Conservation (phyloP, 2,888 invertebrate species). For the Gonocerus acuteangulatus region DNA sequence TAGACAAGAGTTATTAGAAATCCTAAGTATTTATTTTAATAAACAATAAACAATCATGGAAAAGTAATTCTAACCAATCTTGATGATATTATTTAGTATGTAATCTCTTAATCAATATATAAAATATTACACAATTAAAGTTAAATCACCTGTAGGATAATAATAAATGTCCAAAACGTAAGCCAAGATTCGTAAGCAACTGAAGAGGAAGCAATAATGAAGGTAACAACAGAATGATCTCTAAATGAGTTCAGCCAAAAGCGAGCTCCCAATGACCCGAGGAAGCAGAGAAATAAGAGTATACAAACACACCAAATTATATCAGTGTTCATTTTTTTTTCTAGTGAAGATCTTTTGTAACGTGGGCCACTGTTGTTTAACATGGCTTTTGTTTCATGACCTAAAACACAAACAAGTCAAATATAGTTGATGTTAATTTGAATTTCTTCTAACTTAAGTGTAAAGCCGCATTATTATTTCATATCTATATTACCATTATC, state of each 20-base stretch:
- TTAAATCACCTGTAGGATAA: conserved; percentile 84
- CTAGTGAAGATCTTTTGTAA: conserved; percentile 84
- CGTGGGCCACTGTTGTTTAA: conserved; percentile 92
- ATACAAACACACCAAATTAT: conserved; percentile 94
- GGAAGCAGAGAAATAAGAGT: conserved; percentile 76
- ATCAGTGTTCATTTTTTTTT: conserved; percentile 89
- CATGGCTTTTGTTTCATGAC: conserved; percentile 97
- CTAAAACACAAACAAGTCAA: conserved; percentile 45
- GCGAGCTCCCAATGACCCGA: conserved; percentile 85
- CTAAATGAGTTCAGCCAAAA: conserved; percentile 62
- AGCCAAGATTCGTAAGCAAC: conserved; percentile 67
- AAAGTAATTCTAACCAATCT: too few species aligned
- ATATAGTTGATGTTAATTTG: too few species aligned
- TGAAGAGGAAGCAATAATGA: conserved; percentile 38
- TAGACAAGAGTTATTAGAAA: too few species aligned
- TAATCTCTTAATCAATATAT: too few species aligned
- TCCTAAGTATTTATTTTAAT: too few species aligned
- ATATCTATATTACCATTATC: too few species aligned
- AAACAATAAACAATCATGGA: too few species aligned
- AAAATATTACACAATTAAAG: too few species aligned
- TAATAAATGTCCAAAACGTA: conserved; percentile 92
- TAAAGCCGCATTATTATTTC: too few species aligned
- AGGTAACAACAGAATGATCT: conserved; percentile 51
- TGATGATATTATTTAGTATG: too few species aligned
- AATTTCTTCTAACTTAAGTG: too few species aligned